Base-by-base conservation (phyloP, 2,888 invertebrate genomes). In the Agrilus mali region DNA sequence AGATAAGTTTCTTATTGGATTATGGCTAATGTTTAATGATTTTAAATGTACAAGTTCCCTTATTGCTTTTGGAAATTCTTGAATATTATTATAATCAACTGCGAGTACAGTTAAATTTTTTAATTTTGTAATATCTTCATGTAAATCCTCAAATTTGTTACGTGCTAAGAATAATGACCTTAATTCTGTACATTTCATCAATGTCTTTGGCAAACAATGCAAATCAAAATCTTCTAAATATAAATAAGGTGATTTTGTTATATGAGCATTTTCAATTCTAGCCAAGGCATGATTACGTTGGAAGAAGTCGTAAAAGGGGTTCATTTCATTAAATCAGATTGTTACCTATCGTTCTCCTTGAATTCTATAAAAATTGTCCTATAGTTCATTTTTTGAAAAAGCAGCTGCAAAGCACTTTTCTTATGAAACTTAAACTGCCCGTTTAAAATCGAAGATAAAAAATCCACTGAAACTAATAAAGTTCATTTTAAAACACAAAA, bases 211-310 rank as follows among this genome's bases (percentile, higher is more conserved):
- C 53, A 81, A 68, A 55, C 73, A 72, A 2, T 66, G 60, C 46
- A 82, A 75, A 67, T 81, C 79, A 55, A 72, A 79, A 48, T 76
- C 74, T 50, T 79, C 78, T 45, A 82, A 64, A 64, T 74, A 74
- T 50, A 82, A 65, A 47, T 72, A 69, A 43, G 73, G 72, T 35
- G 75, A 71, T 60, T 74, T 77, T 55, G 74, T 74, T 31, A 65
- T 65, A 44, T 74, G 69, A 8, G 75, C 78, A 57, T 75, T 73
- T 66, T 82, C 81, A 54, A 82, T 77, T 52, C 77, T 70, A 33
- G 79, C 78, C 55, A 79, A 60, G 58, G 79, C 75, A 57, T 80
- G 77, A 60, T 80, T 77, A 64, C 75, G 74, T 64, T 78, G 78
- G 56, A 81, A 74, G 64, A 78, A 81, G 65, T 79, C 74, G 63